Conservation (phyloP, 1,140 invertebrate genomes). For the Daktulosphaira vitifoliae region DNA sequence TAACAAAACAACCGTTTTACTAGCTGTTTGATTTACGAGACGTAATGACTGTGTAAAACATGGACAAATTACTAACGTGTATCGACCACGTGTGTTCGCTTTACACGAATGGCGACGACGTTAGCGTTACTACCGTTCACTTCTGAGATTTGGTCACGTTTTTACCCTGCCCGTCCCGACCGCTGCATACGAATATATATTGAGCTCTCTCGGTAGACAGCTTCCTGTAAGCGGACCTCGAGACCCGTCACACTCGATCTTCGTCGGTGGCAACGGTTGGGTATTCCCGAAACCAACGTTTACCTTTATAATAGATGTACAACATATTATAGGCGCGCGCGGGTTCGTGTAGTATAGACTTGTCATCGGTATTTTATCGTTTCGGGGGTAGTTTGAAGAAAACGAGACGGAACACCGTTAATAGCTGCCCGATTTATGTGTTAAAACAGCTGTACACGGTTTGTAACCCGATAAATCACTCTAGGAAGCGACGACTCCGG, state of each 20-base stretch:
- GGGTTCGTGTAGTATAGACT: neutral
- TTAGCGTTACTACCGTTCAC: neutral
- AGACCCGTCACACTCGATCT: constrained; percentile 39
- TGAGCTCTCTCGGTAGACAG: neutral
- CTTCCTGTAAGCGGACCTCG: constrained; percentile 22
- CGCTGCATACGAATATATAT: neutral
- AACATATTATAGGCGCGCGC: no score
- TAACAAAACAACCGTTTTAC: no score
- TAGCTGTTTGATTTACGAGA: neutral
- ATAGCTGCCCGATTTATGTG: constrained; percentile 18
- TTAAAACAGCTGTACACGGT: constrained; percentile 26
- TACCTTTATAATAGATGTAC: neutral
- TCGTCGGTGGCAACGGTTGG: constrained; percentile 39
- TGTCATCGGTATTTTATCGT: constrained; percentile 24
- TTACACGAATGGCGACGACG: neutral
- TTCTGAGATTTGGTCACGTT: constrained; percentile 27
- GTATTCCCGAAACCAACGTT: constrained; percentile 40
- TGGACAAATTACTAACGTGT: constrained; percentile 7
- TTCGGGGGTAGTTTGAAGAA: constrained; percentile 10
- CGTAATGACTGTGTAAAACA: neutral
- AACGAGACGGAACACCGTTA: constrained; percentile 27
- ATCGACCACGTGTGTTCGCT: constrained; percentile 11
- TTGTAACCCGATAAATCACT: constrained; percentile 29
- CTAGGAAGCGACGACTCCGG: neutral
- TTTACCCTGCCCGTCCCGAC: neutral